Conservation (phyloP, 2,113 vertebrate species). For the Vulpes ferrilata region DNA sequence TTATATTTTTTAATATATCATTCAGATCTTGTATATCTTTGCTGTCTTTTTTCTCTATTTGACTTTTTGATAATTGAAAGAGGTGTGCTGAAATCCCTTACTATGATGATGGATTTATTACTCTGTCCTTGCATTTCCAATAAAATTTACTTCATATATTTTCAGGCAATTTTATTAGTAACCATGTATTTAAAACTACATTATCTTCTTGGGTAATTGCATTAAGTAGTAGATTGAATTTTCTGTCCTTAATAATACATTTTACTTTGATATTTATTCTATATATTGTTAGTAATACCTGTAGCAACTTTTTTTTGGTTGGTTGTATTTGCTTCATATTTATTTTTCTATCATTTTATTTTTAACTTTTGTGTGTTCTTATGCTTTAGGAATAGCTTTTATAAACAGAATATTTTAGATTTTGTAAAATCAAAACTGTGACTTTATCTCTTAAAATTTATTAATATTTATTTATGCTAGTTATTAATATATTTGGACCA, state of each 20-base stretch:
- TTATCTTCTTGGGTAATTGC: not conserved
- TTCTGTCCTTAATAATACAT: not conserved
- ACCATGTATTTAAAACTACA: conserved; percentile 2
- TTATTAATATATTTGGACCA: not conserved
- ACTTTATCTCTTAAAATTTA: conserved; percentile 27
- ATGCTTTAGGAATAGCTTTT: conserved; percentile 23
- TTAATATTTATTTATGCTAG: not conserved
- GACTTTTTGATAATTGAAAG: not conserved
- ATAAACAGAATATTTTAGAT: conserved; percentile 19
- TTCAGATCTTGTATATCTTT: not conserved
- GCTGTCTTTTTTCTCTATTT: not conserved
- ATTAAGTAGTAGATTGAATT: conserved; percentile 5
- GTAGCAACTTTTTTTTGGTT: not conserved
- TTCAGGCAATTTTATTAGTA: not conserved
- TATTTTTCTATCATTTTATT: not conserved
- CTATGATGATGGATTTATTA: not conserved
- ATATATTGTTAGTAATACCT: not conserved
- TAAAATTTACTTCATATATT: not conserved
- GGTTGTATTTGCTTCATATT: not conserved
- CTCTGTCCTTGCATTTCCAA: not conserved
- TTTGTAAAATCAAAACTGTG: not conserved
- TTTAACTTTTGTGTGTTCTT: too few species aligned
- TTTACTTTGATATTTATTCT: conserved; percentile 13
- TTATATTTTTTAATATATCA: not conserved
- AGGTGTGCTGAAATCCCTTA: not conserved